A percentile compares a stretch with the other conserved stretches of the same genome.
Conservation (phyloP, 2,888 invertebrate genomes). For the Alloplasta piceator region DNA sequence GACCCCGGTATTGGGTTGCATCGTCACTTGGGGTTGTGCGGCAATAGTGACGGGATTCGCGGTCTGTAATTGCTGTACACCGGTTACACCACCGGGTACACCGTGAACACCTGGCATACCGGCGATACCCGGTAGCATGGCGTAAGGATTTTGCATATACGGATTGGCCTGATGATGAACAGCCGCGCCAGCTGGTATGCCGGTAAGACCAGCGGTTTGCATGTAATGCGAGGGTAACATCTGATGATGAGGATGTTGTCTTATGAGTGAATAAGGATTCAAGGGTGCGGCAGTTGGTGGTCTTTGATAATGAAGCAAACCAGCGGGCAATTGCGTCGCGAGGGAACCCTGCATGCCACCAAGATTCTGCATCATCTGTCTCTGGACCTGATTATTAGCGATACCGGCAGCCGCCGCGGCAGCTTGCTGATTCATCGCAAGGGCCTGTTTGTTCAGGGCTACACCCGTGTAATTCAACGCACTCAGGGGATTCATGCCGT, state of each 20-base stretch:
- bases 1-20: constrained; percentile 81
- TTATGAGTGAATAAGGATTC: constrained; percentile 84
- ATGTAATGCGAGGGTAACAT: constrained; percentile 77
- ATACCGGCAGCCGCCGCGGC: constrained; percentile 65
- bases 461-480: constrained; percentile 89
- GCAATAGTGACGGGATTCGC: constrained; percentile 81
- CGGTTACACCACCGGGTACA: constrained; percentile 80
- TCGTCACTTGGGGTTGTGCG: constrained; percentile 83
- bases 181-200: constrained; percentile 73
- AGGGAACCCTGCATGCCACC: constrained; percentile 74
- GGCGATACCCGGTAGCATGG: constrained; percentile 74
- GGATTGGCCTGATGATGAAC: constrained; percentile 74
- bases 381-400: constrained; percentile 72
- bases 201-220: constrained; percentile 75
- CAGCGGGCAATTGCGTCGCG: constrained; percentile 79
- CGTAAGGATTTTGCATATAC: constrained; percentile 80
- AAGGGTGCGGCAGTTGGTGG: constrained; percentile 79
- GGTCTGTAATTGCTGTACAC: constrained; percentile 77
- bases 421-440: constrained; percentile 77
- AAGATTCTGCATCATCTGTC: constrained; percentile 72
- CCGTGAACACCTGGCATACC: constrained; percentile 82
- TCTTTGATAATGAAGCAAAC: constrained; percentile 80
- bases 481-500: constrained; percentile 84
- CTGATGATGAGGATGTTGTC: constrained; percentile 75
- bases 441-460: constrained; percentile 87